Evolutionary conservation across 2,113 vertebrate species (phyloP), one percentile per base, ranked within the genome.

Genomic region (Tetrao urogallus): DNA sequence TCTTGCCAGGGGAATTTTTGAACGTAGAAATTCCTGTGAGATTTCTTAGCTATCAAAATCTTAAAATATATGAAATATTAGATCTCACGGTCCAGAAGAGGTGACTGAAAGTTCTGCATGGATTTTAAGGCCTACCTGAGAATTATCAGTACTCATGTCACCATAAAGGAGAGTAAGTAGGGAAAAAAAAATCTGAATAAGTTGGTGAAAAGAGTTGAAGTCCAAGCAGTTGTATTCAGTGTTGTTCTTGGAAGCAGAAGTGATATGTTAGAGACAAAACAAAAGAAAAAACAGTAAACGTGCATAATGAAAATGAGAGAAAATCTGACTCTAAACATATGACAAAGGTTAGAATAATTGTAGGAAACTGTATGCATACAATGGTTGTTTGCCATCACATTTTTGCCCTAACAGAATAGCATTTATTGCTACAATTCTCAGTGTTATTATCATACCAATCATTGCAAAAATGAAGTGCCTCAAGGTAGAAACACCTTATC

Each of bases 1-100:
- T 6, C 43, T 6, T 48, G 10, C 58, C 30, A 42, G 50, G 63
- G 30, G 36, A 82, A 73, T 54, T 84, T 38, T 0, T 58, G 67
- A 72, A 34, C 63, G 79, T 48, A 82, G 72, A 92, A 86, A 70
- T 42, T 42, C 56, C 90, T 87, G 19, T 10, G 20, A 72, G 7
- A 8, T 28, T 89, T 91, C n/a, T 82, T 74, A 28, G 6, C 43
- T 69, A 25, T 70, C 22, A 19, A 43, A 76, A 40, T 32, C 45
- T 69, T 82, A 19, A 3, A 34, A 58, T 58, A 18, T n/a, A 5
- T 54, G 52, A 82, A 76, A 72, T 80, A 27, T 3, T 4, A 71
- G 54, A 57, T 64, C 15, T 64, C 21, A n/a, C 38, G 4, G 22
- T 43, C 22, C 30, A 58, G 48, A 73, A 69, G 56, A 64, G 21